Percentiles rank a stretch among this genome's conserved stretches.
Evolutionary conservation across 2,797 vertebrate genomes (phyloP).

Genomic region (Melanotaenia maccullochi): DNA sequence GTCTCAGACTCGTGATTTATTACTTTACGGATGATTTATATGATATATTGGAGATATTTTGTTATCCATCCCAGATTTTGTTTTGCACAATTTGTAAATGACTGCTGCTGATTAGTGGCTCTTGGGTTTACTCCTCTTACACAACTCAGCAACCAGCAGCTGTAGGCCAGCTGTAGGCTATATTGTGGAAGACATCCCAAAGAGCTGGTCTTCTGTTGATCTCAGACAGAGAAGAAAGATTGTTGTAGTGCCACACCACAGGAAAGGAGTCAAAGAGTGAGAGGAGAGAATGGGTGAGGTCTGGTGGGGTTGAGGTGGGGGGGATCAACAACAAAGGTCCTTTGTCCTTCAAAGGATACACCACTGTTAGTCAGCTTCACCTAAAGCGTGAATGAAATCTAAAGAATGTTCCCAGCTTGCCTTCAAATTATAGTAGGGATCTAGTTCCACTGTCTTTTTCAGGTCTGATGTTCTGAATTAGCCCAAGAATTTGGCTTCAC

Average conservation of each 20-base stretch:
- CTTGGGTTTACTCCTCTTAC: constrained; percentile 9
- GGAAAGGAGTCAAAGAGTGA: constrained; percentile 32
- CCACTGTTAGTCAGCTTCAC: constrained; percentile 26
- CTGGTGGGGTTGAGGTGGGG: constrained; percentile 1
- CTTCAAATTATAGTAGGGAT: neutral
- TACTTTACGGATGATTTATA: constrained; percentile 20
- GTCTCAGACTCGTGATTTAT: constrained; percentile 12
- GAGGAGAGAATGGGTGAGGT: constrained; percentile 7
- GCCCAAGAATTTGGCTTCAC: neutral
- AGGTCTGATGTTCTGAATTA: neutral
- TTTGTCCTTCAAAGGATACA: constrained; percentile 37
- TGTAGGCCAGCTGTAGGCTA: constrained; percentile 8
- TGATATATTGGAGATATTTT: constrained; percentile 30
- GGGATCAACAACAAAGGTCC: constrained; percentile 49
- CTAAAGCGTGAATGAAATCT: constrained; percentile 28
- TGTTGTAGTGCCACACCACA: constrained; percentile 46
- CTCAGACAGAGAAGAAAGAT: constrained; percentile 28
- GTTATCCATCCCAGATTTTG: constrained; percentile 6
- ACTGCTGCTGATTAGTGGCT: constrained; percentile 4
- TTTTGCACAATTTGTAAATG: neutral
- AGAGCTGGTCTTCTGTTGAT: constrained; percentile 23
- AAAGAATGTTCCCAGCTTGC: neutral
- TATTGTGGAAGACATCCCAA: neutral
- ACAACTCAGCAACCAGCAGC: constrained; percentile 9
- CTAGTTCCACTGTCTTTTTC: neutral